Evolutionary conservation across 2,888 invertebrate genomes (phyloP).

Genomic region (Cenopis cana): DNA sequence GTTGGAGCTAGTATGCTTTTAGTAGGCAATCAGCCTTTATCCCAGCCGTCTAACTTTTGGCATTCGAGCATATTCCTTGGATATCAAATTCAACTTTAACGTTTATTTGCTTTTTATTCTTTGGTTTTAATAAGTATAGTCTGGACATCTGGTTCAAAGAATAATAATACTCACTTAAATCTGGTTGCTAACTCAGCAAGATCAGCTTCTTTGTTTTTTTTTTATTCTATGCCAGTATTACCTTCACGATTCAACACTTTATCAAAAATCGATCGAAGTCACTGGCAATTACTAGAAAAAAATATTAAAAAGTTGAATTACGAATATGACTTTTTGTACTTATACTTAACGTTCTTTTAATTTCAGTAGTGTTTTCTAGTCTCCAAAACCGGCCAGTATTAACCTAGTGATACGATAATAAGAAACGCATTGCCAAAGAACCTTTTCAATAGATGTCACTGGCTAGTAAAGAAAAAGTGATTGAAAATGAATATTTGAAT

Average conservation of each 20-base stretch:
- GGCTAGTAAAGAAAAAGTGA: constrained; percentile 21
- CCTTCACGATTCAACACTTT: not conserved
- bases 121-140: not conserved
- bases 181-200: no score
- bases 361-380: not conserved
- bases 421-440: constrained; percentile 3
- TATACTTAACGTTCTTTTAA: not conserved
- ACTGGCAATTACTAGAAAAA: constrained; percentile 14
- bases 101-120: constrained; percentile 8
- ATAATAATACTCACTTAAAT: no score
- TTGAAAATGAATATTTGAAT: constrained; percentile 28
- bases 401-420: not conserved
- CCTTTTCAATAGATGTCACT: not conserved
- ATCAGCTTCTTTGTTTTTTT: not conserved
- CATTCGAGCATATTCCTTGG: constrained; percentile 19
- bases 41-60: constrained; percentile 31
- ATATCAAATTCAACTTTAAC: constrained; percentile 24
- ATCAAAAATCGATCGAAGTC: not conserved
- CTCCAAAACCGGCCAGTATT: constrained; percentile 24
- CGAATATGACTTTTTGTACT: constrained; percentile 39
- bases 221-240: not conserved
- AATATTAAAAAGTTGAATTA: constrained; percentile 27
- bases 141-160: no score
- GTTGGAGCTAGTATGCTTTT: constrained; percentile 23
- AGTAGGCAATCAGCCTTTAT: constrained; percentile 34